These are phyloP conservation scores for Palythoa caribaeorum DNA, from an alignment of 92 coral and sea anemone genomes.

Conservation along the genomic window DNA sequence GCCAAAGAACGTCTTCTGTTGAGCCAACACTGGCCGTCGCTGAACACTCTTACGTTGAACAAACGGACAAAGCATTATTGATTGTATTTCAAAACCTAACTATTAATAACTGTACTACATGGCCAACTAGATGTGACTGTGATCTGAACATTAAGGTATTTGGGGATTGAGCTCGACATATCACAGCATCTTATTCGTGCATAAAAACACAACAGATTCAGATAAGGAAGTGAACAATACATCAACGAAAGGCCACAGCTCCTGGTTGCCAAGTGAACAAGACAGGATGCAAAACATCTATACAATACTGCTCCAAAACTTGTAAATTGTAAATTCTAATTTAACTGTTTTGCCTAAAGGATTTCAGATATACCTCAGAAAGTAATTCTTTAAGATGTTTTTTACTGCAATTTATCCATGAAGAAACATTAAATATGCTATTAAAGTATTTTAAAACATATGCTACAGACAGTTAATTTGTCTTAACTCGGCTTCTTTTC, in stretches of 20 bases:
- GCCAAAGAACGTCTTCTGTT: constrained; percentile 84
- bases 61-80: constrained; percentile 22
- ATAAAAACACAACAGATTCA: neutral
- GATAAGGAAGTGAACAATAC: neutral
- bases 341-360: constrained; percentile 7
- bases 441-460: neutral
- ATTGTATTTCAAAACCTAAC: neutral
- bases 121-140: neutral
- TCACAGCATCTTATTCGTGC: neutral
- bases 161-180: neutral
- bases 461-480: neutral
- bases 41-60: constrained; percentile 69
- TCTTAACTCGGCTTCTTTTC: neutral
- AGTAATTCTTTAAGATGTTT: too few species aligned
- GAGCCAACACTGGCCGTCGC: constrained; percentile 67
- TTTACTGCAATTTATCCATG: neutral
- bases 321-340: neutral
- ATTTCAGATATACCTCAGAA: neutral
- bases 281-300: constrained; percentile 4
- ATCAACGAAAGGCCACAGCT: neutral
- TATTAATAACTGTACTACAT: neutral
- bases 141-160: neutral
- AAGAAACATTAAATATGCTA: neutral
- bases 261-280: constrained; percentile 20
- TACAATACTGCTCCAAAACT: neutral